Percentiles rank a stretch among this genome's conserved stretches.
Evolutionary conservation across 1,140 invertebrate species (phyloP).

Genomic region (Pantala flavescens): DNA sequence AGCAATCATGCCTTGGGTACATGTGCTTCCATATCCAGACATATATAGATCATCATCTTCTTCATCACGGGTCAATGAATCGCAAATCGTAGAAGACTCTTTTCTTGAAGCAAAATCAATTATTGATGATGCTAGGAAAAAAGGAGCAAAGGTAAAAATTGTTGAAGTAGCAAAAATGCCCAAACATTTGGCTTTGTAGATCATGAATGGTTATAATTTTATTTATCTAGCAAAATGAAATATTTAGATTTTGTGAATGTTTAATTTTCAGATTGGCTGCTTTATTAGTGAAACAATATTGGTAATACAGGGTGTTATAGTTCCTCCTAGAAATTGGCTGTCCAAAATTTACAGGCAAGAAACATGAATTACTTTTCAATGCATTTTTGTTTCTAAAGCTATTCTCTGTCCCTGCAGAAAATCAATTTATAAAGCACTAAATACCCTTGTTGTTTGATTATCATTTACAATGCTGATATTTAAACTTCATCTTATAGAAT

Average conservation of each 20-base stretch:
- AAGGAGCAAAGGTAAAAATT: conserved; percentile 19
- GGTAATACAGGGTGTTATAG: conserved; percentile 23
- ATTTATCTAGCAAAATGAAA: too few relatives aligned
- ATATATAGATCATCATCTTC: conserved; percentile 40
- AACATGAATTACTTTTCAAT: too few relatives aligned
- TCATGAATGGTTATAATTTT: too few relatives aligned
- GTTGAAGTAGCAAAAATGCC: conserved; percentile 19
- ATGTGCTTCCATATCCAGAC: conserved; percentile 50
- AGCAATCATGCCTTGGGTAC: conserved; percentile 38
- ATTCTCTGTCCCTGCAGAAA: too few relatives aligned
- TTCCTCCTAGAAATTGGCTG: conserved; percentile 24
- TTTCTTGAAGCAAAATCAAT: conserved; percentile 39
- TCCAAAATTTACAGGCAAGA: conserved; percentile 24
- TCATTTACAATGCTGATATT: too few relatives aligned
- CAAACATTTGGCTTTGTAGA: too few relatives aligned
- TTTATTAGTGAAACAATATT: conserved; percentile 26
- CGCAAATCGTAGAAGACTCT: conserved; percentile 36
- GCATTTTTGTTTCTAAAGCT: too few relatives aligned
- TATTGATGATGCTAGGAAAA: conserved; percentile 30
- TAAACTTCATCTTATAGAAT: too few relatives aligned
- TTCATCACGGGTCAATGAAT: conserved; percentile 16
- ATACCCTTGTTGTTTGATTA: neutral
- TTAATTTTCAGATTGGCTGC: conserved; percentile 21
- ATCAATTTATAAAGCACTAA: neutral
- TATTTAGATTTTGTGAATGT: too few relatives aligned